Conservation (phyloP, 2,888 invertebrate genomes). For the Pteria penguin region DNA sequence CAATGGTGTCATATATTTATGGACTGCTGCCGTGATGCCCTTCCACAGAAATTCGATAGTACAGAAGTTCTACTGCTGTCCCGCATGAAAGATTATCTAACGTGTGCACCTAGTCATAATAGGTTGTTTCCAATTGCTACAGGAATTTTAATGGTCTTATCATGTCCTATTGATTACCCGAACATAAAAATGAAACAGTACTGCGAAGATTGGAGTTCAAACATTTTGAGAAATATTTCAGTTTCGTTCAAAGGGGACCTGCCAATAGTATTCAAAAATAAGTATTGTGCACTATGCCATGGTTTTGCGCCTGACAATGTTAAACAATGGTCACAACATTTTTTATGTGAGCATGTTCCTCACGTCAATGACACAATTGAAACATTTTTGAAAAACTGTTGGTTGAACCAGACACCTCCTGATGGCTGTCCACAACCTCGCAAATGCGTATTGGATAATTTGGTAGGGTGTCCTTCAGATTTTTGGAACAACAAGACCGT, state of each 20-base stretch:
- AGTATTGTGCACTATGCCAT: neutral
- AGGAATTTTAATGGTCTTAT: neutral
- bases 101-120: neutral
- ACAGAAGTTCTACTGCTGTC: neutral
- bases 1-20: neutral
- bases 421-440: neutral
- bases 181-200: neutral
- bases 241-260: neutral
- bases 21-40: neutral
- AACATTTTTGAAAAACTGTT: neutral
- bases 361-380: neutral
- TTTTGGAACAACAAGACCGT: too few relatives aligned
- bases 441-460: neutral
- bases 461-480: neutral
- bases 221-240: neutral
- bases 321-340: neutral
- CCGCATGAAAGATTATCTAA: neutral
- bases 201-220: neutral
- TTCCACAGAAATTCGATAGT: neutral
- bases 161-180: neutral
- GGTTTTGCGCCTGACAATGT: neutral
- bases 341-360: neutral
- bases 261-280: neutral
- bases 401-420: neutral
- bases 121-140: neutral